phyloP scores from a whole-genome alignment of 2,888 invertebrate genomes.

The Cerastoderma edule region DNA sequence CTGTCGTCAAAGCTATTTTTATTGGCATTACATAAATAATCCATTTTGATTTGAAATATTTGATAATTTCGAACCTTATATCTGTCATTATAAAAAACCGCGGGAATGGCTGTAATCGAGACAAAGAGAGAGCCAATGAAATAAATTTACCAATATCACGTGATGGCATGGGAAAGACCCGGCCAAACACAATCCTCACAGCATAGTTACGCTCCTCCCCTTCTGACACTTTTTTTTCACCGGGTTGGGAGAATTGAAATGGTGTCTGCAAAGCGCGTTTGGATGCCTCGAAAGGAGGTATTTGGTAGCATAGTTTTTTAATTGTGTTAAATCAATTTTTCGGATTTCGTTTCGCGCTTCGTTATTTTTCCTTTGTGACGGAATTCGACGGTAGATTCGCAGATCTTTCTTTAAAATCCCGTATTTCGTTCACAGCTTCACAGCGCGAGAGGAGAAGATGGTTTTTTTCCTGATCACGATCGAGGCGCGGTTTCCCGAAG shows the following conservation, averaged over 20 bases:
- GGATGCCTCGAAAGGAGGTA: slow-evolving; percentile 49
- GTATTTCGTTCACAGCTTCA: slow-evolving; percentile 17
- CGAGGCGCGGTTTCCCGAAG: background rate
- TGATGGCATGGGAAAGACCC: slow-evolving; percentile 23
- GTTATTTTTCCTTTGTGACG: slow-evolving; percentile 8
- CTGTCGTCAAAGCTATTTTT: slow-evolving; percentile 19
- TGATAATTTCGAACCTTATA: slow-evolving; percentile 12
- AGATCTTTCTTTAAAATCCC: background rate
- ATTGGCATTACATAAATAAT: slow-evolving; percentile 26
- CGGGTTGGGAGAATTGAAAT: slow-evolving; percentile 54
- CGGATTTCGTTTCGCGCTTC: slow-evolving; percentile 41
- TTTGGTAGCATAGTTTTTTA: slow-evolving; percentile 39
- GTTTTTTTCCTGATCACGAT: too few species aligned
- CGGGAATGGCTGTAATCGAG: slow-evolving; percentile 33
- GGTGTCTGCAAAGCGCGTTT: slow-evolving; percentile 42
- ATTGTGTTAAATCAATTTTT: slow-evolving; percentile 48
- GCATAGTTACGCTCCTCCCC: slow-evolving; percentile 34
- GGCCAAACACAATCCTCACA: slow-evolving; percentile 25
- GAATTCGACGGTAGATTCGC: background rate
- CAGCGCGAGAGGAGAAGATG: background rate
- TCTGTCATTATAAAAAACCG: slow-evolving; percentile 18
- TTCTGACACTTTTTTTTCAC: slow-evolving; percentile 47
- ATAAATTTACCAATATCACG: slow-evolving; percentile 38
- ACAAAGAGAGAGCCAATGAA: slow-evolving; percentile 67
- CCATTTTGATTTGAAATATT: slow-evolving; percentile 25